Evolutionary conservation across 2,797 vertebrate genomes (phyloP), one percentile per base, ranked within the genome.

Genomic region (Poeciliopsis turneri): DNA sequence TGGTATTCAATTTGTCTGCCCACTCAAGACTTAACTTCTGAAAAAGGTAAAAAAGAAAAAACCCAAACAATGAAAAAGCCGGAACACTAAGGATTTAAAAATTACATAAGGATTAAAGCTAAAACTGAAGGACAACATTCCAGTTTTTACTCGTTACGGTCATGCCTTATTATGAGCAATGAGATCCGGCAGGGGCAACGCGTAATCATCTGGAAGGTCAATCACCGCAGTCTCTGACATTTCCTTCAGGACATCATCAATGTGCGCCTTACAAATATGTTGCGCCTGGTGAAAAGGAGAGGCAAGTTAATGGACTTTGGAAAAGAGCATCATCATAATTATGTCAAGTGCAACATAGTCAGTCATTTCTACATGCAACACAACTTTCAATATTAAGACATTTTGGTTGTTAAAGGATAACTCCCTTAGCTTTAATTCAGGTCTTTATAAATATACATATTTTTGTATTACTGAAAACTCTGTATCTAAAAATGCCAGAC

Each of bases 181-280:
- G 75, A 97, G 93, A 68, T 95, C 82, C 75, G 95, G 90, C 53
- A 95, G 74, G 85, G 82, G 88, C 23, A 82, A 81, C 15, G 95
- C 69, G 23, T 68, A 10, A 43, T 88, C 87, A 46, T 88, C 93
- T 6, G 96, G 94, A 59, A 97, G 93, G 41, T 93, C 85, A 85
- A 97, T 86, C 78, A 97, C 82, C 75, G 95, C 64, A 0, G 93
- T 97, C 80, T 90, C 88, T 80, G 96, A 92, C 85, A 97, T 95
- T 71, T 97, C 95, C 78, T 93, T 87, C 57, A 97, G 90, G 77
- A 94, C 86, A 49, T 88, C 88, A 55, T 95, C 92, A 86, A 97
- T 96, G 33, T 82, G 90, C 71, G 93, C 92, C 12, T 96, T 94
- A 87, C 79, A 92, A 80, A 97, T 87, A 84, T 96, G 88, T 76